Evolutionary conservation across 2,888 invertebrate genomes (phyloP), one percentile per base, ranked within the genome.

Genomic region (Eristalis intricaria): DNA sequence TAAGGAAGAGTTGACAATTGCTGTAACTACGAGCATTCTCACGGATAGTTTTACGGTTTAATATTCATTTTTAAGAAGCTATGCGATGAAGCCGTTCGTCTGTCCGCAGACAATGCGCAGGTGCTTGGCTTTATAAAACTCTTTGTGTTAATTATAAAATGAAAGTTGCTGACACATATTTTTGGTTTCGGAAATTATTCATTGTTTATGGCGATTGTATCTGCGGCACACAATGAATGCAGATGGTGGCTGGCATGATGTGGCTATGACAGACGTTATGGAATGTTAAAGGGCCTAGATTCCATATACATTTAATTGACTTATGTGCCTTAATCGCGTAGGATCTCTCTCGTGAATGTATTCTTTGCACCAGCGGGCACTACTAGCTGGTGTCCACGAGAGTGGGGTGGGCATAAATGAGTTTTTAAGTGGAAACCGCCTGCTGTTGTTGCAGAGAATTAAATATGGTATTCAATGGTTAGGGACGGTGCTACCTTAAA

Each of bases 1-100:
- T 15, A 56, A 61, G 66, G 74, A 83, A 83, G 83, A 79, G 83
- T 87, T 87, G 86, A 87, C 86, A 87, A 74, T 86, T 70, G 43
- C 58, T 61, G 64, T 81, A 63, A 75, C 38, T 43, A 70, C 15
- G 19, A 65, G 68, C 60, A 61, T 81, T 82, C 70, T 40, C 75
- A 78, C 32, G 78, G 77, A 83, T 83, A 83, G 75, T 77, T 77
- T 78, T 76, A 23, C 32, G 13, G 29, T 84, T 70, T 70, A 43
- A 77, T 69, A 73, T 78, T 76, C 76, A 50, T 70, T 75, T 79
- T 73, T 35, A 26, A 78, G 56, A 77, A 22, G n/a, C n/a, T 43
- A 32, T 19, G 13, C 15, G 32, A 43, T 13, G 29, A 58, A n/a
- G 4, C 26, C 23, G 61, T n/a, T n/a, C n/a, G n/a, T n/a, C n/a